Percentiles rank a stretch among this genome's conserved stretches.
These are phyloP conservation scores for Sylvilagus bachmani DNA, from an alignment of 2,113 vertebrate genomes.

Conservation along the genomic window DNA sequence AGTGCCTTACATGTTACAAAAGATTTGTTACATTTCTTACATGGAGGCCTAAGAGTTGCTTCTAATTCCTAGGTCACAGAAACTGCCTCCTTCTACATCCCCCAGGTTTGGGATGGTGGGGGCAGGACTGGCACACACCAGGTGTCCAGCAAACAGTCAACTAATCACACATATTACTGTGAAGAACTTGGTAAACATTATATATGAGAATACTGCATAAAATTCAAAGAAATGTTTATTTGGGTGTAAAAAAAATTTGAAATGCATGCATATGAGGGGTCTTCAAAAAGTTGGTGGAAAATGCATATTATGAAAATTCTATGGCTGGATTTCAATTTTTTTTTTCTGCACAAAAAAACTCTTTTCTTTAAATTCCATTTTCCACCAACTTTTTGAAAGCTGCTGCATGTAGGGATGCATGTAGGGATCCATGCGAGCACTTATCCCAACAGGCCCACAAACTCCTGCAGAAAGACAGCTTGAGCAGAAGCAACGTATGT, in stretches of 20 bases:
- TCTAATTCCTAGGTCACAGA: not conserved
- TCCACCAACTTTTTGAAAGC: no score
- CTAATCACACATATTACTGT: not conserved
- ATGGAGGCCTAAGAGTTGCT: not conserved
- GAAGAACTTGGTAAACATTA: not conserved
- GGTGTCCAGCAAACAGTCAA: not conserved
- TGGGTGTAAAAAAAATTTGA: no score
- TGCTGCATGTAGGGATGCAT: not conserved
- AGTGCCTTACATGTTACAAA: not conserved
- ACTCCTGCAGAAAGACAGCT: not conserved
- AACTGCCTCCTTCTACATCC: not conserved
- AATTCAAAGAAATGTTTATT: no score
- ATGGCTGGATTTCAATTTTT: no score
- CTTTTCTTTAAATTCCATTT: no score
- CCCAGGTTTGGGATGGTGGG: no score
- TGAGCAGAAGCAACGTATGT: not conserved
- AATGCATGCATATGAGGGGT: no score
- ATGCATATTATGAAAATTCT: no score
- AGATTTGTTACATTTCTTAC: not conserved
- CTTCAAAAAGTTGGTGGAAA: no score
- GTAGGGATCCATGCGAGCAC: not conserved
- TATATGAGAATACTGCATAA: not conserved
- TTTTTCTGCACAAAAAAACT: no score
- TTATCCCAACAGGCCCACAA: not conserved
- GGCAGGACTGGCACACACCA: not conserved